Base-by-base conservation (phyloP, 2,113 vertebrate genomes). In the Pholis gunnellus region DNA sequence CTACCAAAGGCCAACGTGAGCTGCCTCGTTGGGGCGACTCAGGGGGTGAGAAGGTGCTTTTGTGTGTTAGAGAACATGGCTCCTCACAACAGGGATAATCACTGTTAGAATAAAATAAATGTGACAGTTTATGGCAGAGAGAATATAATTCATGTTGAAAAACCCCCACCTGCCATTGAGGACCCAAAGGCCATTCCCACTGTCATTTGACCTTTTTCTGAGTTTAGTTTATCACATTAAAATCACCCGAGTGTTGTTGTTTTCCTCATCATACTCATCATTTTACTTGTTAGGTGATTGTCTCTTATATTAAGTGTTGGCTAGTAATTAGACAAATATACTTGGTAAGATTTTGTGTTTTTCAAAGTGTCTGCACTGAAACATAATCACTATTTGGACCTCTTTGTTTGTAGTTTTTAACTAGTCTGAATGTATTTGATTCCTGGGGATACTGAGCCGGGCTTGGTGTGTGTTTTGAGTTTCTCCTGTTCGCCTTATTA, bases 171-270 rank as follows among this genome's bases (percentile, higher is more conserved):
- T 71, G 75, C 74, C 70, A 60, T 31, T 5, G 14, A 60, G 44
- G 76, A 61, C 83, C 57, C 86, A 63, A 91, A 85, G 78, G 87
- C 82, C 75, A 86, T 81, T 77, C 71, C 84, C 86, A 76, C 82
- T 81, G 83, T 91, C 72, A 50, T 80, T 60, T 89, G 87, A 93
- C 89, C 85, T 94, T 94, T 90, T 61, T 27, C 25, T 60, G 42
- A 70, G 69, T 77, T 50, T 60, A 63, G 48, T 80, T 89, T 76
- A 87, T 73, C 79, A 72, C 70, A 66, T 85, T 88, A 78, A 22
- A 83, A 13, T 80, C 60, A 71, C 44, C 56, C 10, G n/a, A 27
- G 40, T 80, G 4, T 67, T 81, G 78, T 63, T 14, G 15, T 63
- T 74, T 76, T 76, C 5, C 81, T 64, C 44, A 56, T 66, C 48